Evolutionary conservation across 1,140 invertebrate genomes (phyloP).

Genomic region (Ceratina australensis): DNA sequence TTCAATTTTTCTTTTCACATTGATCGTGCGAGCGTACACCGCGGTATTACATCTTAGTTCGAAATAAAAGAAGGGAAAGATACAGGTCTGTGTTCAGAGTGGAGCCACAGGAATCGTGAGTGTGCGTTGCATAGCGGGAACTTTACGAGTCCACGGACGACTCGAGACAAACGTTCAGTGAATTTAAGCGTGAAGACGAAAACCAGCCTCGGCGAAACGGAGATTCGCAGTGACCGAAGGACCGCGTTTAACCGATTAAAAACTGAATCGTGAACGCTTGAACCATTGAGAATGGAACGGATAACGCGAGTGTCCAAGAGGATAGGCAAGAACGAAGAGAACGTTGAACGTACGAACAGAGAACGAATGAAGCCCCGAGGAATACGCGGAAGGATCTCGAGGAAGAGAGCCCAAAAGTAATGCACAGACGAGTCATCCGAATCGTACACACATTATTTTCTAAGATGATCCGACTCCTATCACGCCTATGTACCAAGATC

Average conservation of each 20-base stretch:
- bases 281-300: too few species aligned
- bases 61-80: slow-evolving; percentile 7
- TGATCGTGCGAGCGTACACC: background rate
- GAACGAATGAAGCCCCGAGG: too few species aligned
- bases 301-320: too few species aligned
- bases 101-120: background rate
- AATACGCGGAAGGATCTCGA: too few species aligned
- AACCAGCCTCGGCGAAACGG: background rate
- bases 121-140: slow-evolving; percentile 1
- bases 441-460: too few species aligned
- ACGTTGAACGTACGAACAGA: too few species aligned
- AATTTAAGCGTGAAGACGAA: slow-evolving; percentile 4
- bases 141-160: background rate
- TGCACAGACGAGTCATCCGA: too few species aligned
- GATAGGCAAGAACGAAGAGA: too few species aligned
- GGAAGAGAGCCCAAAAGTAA: too few species aligned
- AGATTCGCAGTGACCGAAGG: background rate
- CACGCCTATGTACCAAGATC: too few species aligned
- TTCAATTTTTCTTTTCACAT: background rate
- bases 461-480: too few species aligned
- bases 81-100: slow-evolving; percentile 29
- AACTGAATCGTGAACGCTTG: background rate
- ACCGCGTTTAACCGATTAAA: too few species aligned
- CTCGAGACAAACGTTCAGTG: background rate
- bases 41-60: background rate